phyloP scores from a whole-genome alignment of 37 sponge, comb jelly and placozoan species.

The Halisarca cf. caerulea region DNA sequence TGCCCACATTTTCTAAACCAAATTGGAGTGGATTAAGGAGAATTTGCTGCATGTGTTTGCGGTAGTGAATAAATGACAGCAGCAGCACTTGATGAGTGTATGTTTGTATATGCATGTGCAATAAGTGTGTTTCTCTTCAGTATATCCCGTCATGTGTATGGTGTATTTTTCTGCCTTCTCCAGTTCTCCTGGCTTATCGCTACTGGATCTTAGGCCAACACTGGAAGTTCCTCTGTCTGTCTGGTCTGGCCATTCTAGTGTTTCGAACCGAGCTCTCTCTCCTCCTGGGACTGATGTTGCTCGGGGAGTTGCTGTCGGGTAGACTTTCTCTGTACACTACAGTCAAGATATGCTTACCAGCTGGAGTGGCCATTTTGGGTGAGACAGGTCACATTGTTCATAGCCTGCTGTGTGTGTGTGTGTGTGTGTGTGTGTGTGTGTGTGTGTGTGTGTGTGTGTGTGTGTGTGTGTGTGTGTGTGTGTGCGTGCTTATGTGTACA shows the following conservation, averaged over 20 bases:
- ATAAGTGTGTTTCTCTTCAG: too few species aligned
- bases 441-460: too few species aligned
- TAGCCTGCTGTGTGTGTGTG: not conserved
- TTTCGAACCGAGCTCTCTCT: slow-evolving; percentile 84
- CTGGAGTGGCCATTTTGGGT: slow-evolving; percentile 65
- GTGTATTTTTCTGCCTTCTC: not conserved
- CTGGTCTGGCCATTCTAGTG: slow-evolving; percentile 78
- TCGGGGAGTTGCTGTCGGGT: slow-evolving; percentile 56
- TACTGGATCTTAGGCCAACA: slow-evolving; percentile 74
- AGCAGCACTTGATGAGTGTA: too few species aligned
- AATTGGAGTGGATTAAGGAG: too few species aligned
- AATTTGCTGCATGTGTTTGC: too few species aligned
- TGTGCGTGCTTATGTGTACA: too few species aligned
- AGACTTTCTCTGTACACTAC: slow-evolving; percentile 32
- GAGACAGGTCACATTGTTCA: not conserved
- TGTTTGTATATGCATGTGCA: too few species aligned
- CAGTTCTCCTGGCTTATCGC: slow-evolving; percentile 61
- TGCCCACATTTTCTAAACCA: too few species aligned
- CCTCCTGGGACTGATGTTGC: slow-evolving; percentile 73
- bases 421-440: not conserved
- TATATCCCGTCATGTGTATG: too few species aligned
- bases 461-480: too few species aligned
- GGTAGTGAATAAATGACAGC: too few species aligned
- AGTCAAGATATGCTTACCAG: slow-evolving; percentile 41
- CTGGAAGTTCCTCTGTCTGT: slow-evolving; percentile 56